Base-by-base conservation (phyloP, 2,113 vertebrate genomes). In the Hystrix cristata region DNA sequence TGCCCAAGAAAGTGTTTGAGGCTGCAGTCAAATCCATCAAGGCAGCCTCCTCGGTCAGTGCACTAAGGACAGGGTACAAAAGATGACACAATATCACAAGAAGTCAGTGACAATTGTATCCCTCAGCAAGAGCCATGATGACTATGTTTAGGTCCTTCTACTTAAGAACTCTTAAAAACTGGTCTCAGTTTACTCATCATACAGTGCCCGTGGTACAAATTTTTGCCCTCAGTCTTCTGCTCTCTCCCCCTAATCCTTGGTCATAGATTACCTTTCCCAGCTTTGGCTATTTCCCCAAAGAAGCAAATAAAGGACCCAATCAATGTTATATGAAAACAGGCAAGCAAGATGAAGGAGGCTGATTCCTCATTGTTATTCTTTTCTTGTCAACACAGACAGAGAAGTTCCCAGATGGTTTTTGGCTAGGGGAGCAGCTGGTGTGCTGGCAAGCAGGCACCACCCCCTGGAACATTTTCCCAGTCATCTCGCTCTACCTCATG, bases 391-490 rank as follows among this genome's bases (percentile, higher is more conserved):
- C 53, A 18, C 98, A 99, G 99, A 99, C 99, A 0, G 99, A 99
- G 97, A 99, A 99, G 98, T 99, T 99, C 96, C 99, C 99, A 0
- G 99, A 99, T 0, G 99, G 99, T 16, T 99, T 99, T 98, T 99
- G 99, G 99, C 98, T 99, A 64, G 99, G 99, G 72, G 99, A 99
- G 97, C 99, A 99, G 99, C 99, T 99, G 98, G 99, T 99, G 18
- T 99, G 99, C 98, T 99, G 99, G 99, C 99, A 99, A 98, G 99
- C 99, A 0, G 99, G 99, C 95, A 99, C 99, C 34, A 99, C 99
- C 0, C 99, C 99, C 3, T 99, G 99, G 99, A 99, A 99, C 98
- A 99, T 99, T 98, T 99, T 99, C 98, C 99, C 99, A 0, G 99
- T 99, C 91, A 99, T 99, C 93, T 99, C 99, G 3, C 99, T 99